Conservation (phyloP, 2,113 vertebrate genomes). For the Meriones unguiculatus region DNA sequence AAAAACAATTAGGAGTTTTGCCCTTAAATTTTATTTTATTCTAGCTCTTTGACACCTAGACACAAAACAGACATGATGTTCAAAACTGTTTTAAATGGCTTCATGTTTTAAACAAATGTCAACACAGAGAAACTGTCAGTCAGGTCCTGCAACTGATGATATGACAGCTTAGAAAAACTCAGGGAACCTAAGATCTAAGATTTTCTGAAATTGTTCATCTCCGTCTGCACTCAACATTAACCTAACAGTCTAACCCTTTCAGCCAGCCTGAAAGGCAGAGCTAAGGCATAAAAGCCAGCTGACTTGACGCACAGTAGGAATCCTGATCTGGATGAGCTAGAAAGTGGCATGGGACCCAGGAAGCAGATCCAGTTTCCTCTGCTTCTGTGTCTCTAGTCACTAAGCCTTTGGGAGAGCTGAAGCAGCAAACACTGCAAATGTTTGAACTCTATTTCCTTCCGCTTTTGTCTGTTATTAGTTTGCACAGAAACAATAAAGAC, state of each 20-base stretch:
- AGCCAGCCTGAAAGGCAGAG: constrained; percentile 1
- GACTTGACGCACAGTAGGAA: background rate
- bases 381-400: background rate
- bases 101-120: constrained; percentile 39
- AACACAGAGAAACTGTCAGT: constrained; percentile 37
- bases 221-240: background rate
- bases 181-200: background rate
- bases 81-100: background rate
- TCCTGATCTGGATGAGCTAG: background rate
- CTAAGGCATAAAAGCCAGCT: background rate
- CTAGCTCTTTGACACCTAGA: constrained; percentile 7
- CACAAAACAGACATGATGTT: background rate
- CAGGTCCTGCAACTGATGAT: background rate
- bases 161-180: background rate
- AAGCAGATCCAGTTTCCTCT: background rate
- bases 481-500: constrained; percentile 56
- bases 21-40: background rate
- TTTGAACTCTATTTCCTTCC: constrained; percentile 48
- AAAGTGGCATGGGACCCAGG: background rate
- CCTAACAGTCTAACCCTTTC: background rate
- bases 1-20: constrained; percentile 24
- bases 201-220: constrained; percentile 44
- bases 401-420: background rate
- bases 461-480: background rate
- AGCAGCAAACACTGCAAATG: background rate